phyloP scores from a whole-genome alignment of 53 echinoderm and acorn worm species.

The Crossaster papposus region DNA sequence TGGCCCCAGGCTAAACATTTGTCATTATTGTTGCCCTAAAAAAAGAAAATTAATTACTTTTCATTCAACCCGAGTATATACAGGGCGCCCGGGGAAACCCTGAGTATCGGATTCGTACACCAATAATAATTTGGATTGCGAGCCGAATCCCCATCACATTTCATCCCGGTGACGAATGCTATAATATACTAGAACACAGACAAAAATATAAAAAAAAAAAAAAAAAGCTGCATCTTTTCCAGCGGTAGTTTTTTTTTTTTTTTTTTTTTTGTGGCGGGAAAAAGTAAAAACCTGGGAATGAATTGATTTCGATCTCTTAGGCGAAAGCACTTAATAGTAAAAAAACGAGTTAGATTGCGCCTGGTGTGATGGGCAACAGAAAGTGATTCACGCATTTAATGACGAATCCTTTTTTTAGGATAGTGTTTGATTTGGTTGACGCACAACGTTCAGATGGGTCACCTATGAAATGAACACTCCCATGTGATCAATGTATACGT shows the following conservation, averaged over 20 bases:
- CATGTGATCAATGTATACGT: too few relatives aligned
- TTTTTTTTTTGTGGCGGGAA: slow-evolving; percentile 52
- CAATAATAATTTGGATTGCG: slow-evolving; percentile 60
- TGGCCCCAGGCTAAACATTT: slow-evolving; percentile 51
- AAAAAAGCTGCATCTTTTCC: background rate
- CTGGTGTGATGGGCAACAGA: background rate
- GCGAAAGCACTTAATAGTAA: slow-evolving; percentile 55
- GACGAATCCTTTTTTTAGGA: slow-evolving; percentile 36
- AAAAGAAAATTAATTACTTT: slow-evolving; percentile 59
- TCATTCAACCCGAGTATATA: slow-evolving; percentile 35
- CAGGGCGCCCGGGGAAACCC: slow-evolving; percentile 37
- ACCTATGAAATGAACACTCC: background rate
- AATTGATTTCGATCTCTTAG: slow-evolving; percentile 15
- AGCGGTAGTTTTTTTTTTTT: slow-evolving; percentile 19
- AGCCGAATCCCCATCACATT: slow-evolving; percentile 9
- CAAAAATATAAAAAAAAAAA: background rate
- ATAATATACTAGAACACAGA: background rate
- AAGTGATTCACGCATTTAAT: slow-evolving; percentile 40
- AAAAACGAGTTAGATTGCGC: slow-evolving; percentile 29
- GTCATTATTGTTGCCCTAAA: slow-evolving; percentile 57
- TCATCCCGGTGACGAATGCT: slow-evolving; percentile 40
- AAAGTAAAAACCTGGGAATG: background rate
- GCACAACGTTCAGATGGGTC: background rate
- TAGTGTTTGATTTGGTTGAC: slow-evolving; percentile 14
- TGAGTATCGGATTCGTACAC: slow-evolving; percentile 37